These are phyloP conservation scores for Chaetodon trifasciatus DNA, from an alignment of 2,797 vertebrate species.

Conservation along the genomic window DNA sequence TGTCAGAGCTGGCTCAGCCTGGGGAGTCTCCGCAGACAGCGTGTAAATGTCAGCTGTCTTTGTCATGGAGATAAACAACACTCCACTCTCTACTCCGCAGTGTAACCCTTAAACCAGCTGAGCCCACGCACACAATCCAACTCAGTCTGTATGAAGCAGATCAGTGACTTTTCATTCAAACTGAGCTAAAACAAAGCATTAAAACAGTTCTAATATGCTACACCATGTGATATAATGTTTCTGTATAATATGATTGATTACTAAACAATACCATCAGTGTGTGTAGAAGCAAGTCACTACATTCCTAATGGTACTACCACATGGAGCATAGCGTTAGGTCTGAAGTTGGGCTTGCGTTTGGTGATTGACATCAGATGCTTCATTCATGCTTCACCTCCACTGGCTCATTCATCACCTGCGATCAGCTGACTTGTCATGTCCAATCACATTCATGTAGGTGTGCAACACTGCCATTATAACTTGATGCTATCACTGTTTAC, in stretches of 20 bases:
- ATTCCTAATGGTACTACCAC: not conserved
- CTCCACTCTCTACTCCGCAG: not conserved
- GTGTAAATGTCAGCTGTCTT: constrained; percentile 59
- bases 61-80: constrained; percentile 31
- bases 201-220: not conserved
- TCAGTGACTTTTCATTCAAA: not conserved
- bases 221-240: not conserved
- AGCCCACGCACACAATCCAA: not conserved
- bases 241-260: not conserved
- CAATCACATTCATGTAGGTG: not conserved
- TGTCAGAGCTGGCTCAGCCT: constrained; percentile 27
- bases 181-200: not conserved
- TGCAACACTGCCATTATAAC: not conserved
- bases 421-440: not conserved
- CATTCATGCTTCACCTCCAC: not conserved
- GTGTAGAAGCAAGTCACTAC: not conserved
- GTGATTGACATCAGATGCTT: too few species aligned
- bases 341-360: not conserved
- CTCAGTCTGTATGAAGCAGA: not conserved
- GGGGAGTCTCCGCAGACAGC: constrained; percentile 34
- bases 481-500: not conserved
- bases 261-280: not conserved
- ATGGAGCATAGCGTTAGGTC: not conserved
- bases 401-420: not conserved
- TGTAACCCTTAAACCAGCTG: not conserved